Percentiles rank a stretch among this genome's conserved stretches.
Evolutionary conservation across 2,888 invertebrate species (phyloP).

Genomic region (Eurytoma adleriae): DNA sequence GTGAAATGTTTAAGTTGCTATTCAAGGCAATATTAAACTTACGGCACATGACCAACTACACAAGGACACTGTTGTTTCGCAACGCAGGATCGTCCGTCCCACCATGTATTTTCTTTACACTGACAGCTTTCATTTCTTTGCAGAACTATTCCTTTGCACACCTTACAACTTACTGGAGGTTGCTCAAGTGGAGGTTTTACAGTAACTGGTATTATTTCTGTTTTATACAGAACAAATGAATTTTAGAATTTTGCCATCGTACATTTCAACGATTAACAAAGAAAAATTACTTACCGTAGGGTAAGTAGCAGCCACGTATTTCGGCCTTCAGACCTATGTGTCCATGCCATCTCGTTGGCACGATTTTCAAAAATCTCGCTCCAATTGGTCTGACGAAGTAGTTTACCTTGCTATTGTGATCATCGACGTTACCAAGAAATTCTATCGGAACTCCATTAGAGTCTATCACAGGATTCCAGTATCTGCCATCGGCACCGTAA

Average conservation of each 20-base stretch:
- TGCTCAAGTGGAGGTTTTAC: not conserved
- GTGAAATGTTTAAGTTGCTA: not conserved
- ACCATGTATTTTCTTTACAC: conserved; percentile 79
- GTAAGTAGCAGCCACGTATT: conserved; percentile 86
- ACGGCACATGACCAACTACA: conserved; percentile 82
- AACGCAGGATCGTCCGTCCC: conserved; percentile 87
- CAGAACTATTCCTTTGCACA: conserved; percentile 79
- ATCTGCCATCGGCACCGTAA: conserved; percentile 84
- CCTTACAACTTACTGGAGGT: conserved; percentile 71
- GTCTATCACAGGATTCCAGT: conserved; percentile 84
- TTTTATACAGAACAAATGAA: not conserved
- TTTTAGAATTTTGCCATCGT: not conserved
- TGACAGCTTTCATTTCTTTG: conserved; percentile 76
- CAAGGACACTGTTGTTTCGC: conserved; percentile 87
- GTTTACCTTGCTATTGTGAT: conserved; percentile 79
- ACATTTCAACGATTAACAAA: not conserved
- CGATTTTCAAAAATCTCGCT: conserved; percentile 84
- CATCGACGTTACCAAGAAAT: conserved; percentile 87
- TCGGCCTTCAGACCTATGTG: conserved; percentile 86
- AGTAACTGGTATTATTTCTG: not conserved
- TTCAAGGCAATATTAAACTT: conserved; percentile 63
- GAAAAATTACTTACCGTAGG: conserved; percentile 79
- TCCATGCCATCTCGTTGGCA: conserved; percentile 85
- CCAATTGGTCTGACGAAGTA: conserved; percentile 85
- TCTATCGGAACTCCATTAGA: conserved; percentile 77